phyloP scores from a whole-genome alignment of 2,113 vertebrate species.

The Seriola rivoliana region DNA sequence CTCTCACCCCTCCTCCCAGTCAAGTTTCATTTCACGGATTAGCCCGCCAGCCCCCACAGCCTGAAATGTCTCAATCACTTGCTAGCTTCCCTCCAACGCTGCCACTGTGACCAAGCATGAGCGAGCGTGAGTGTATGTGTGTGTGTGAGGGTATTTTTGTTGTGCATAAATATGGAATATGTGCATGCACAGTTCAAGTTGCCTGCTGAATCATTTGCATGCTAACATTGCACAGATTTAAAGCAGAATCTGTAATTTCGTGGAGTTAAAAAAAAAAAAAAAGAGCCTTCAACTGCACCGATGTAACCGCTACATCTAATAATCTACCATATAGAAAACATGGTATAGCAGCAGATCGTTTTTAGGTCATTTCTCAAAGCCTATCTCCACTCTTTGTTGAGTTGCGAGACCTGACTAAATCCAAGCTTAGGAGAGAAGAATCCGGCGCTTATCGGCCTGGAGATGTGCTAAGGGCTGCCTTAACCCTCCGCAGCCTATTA shows the following conservation, averaged over 20 bases:
- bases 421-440: slow-evolving; percentile 78
- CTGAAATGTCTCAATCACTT: slow-evolving; percentile 80
- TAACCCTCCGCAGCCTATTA: slow-evolving; percentile 77
- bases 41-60: slow-evolving; percentile 77
- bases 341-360: slow-evolving; percentile 40
- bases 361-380: slow-evolving; percentile 77
- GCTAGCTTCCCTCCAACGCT: slow-evolving; percentile 46
- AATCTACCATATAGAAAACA: slow-evolving; percentile 35
- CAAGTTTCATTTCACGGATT: slow-evolving; percentile 84
- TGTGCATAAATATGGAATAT: slow-evolving; percentile 27
- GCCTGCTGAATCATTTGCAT: slow-evolving; percentile 56
- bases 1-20: slow-evolving; percentile 75
- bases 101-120: slow-evolving; percentile 47
- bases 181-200: slow-evolving; percentile 40
- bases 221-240: slow-evolving; percentile 33
- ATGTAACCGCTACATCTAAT: slow-evolving; percentile 18
- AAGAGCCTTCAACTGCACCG: neutral
- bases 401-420: slow-evolving; percentile 77
- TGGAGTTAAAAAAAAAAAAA: slow-evolving; percentile 24
- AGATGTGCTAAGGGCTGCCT: slow-evolving; percentile 69
- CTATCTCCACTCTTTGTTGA: slow-evolving; percentile 44
- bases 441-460: slow-evolving; percentile 80
- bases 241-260: slow-evolving; percentile 58
- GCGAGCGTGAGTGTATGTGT: slow-evolving; percentile 22
- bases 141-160: slow-evolving; percentile 17